phyloP scores from a whole-genome alignment of 2,797 vertebrate species.

The Halcyon leucocephala region DNA sequence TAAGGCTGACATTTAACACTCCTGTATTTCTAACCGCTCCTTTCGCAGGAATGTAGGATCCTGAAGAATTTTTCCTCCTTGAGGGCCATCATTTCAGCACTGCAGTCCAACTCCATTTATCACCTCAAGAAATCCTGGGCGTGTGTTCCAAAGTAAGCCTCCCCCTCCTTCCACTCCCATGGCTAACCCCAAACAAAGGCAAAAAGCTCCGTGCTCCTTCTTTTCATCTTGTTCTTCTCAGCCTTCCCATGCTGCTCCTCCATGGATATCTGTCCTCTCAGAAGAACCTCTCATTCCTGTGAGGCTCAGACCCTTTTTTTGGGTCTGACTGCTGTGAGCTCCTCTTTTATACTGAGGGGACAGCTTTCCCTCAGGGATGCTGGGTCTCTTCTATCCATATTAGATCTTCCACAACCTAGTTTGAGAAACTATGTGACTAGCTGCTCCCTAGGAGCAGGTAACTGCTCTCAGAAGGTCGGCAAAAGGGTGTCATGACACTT shows the following conservation, averaged over 20 bases:
- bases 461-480: background rate
- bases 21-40: constrained; percentile 60
- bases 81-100: constrained; percentile 91
- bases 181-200: background rate
- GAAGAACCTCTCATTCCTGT: background rate
- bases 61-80: constrained; percentile 98
- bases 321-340: background rate
- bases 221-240: background rate
- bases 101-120: constrained; percentile 95
- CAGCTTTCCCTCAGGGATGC: background rate
- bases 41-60: constrained; percentile 91
- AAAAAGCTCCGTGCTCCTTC: background rate
- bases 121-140: constrained; percentile 91
- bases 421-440: background rate
- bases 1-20: constrained; percentile 65
- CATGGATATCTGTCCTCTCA: background rate
- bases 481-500: background rate
- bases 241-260: background rate
- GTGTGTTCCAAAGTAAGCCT: constrained; percentile 90
- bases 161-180: background rate
- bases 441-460: background rate
- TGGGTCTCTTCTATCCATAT: background rate
- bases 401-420: background rate
- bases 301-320: background rate
- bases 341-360: background rate